Percentiles rank a stretch among this genome's conserved stretches.
Conservation (phyloP, 2,888 invertebrate genomes). For the Serripes groenlandicus region DNA sequence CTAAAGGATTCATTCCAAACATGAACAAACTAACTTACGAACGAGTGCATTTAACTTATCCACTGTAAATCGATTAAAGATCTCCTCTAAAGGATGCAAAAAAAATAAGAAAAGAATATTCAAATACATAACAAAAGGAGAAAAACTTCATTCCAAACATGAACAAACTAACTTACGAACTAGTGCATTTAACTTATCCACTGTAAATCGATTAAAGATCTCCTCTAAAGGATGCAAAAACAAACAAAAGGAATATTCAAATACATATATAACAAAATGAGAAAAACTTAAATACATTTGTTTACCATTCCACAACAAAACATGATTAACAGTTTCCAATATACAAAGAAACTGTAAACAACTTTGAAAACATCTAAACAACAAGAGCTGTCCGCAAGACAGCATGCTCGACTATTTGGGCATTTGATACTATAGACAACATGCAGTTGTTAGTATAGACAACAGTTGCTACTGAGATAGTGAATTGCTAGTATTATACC, state of each 20-base stretch:
- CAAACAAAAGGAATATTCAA: neutral
- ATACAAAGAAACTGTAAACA: no score
- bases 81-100: slow-evolving; percentile 24
- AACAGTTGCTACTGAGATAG: no score
- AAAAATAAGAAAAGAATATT: neutral
- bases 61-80: slow-evolving; percentile 36
- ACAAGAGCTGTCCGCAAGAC: no score
- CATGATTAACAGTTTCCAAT: no score
- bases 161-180: slow-evolving; percentile 38
- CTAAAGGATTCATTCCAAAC: no score
- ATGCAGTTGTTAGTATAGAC: no score
- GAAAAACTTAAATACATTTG: neutral
- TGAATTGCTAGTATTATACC: no score
- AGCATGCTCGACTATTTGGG: no score
- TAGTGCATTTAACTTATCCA: slow-evolving; percentile 48
- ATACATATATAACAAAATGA: neutral
- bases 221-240: slow-evolving; percentile 27
- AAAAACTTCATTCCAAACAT: neutral
- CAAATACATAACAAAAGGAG: neutral
- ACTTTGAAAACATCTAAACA: no score
- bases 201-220: slow-evolving; percentile 35
- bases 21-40: slow-evolving; percentile 42
- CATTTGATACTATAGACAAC: no score
- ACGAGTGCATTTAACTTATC: slow-evolving; percentile 49
- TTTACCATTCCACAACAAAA: no score